Percentiles rank a stretch among this genome's conserved stretches.
phyloP scores from a whole-genome alignment of 2,888 invertebrate genomes.

The Plebejus argus region DNA sequence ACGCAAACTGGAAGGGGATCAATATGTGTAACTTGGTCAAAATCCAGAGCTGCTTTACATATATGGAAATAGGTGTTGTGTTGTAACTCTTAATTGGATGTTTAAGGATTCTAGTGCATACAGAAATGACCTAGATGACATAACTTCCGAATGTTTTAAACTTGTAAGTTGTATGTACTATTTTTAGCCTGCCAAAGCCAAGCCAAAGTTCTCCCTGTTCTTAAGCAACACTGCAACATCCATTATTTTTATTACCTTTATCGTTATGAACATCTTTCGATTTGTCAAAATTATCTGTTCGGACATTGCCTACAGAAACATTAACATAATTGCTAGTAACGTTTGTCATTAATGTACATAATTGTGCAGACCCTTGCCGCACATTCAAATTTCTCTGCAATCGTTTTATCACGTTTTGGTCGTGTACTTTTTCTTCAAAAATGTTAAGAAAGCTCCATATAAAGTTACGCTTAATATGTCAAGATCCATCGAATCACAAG shows the following conservation, averaged over 20 bases:
- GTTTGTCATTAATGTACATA: background rate
- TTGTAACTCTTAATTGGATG: background rate
- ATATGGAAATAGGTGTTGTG: slow-evolving; percentile 16
- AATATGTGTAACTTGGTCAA: slow-evolving; percentile 1
- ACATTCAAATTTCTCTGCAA: slow-evolving; percentile 15
- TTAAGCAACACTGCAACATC: background rate
- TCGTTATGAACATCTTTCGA: background rate
- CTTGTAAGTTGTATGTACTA: background rate
- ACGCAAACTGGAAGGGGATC: slow-evolving; percentile 15
- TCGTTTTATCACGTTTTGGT: slow-evolving; percentile 9
- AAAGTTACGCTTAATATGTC: slow-evolving; percentile 7
- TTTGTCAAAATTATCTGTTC: background rate
- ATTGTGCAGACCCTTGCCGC: slow-evolving; percentile 5
- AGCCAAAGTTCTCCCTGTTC: background rate
- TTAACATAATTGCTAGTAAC: slow-evolving; percentile 7
- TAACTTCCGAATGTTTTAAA: background rate
- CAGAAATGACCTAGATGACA: background rate
- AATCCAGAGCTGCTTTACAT: slow-evolving; percentile 14
- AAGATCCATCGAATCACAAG: background rate
- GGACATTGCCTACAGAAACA: background rate
- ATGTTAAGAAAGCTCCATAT: slow-evolving; percentile 26
- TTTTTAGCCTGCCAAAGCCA: background rate
- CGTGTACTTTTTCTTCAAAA: slow-evolving; percentile 26
- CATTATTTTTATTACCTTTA: background rate
- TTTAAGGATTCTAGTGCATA: slow-evolving; percentile 4